A percentile compares a stretch with the other conserved stretches of the same genome.
These are phyloP conservation scores for Cervus canadensis DNA, from an alignment of 2,113 vertebrate species.

Conservation along the genomic window DNA sequence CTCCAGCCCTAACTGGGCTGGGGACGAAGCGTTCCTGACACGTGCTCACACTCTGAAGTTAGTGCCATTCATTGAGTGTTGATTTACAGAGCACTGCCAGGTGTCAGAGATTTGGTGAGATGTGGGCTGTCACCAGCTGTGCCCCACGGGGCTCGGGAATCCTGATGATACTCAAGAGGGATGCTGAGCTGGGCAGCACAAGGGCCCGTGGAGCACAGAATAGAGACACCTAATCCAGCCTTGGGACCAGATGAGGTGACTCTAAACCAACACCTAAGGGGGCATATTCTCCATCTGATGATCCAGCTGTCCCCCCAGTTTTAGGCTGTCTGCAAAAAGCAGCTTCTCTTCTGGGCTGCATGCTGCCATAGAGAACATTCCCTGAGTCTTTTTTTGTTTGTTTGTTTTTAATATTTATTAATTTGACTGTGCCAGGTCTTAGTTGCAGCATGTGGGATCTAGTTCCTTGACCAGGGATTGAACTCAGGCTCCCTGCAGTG, in stretches of 20 bases:
- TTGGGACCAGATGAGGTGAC: not conserved
- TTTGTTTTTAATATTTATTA: not conserved
- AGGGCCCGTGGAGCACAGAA: not conserved
- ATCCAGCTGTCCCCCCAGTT: not conserved
- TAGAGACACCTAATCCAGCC: not conserved
- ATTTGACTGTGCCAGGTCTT: not conserved
- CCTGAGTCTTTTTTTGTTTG: not conserved
- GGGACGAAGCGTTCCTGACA: not conserved
- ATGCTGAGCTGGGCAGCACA: not conserved
- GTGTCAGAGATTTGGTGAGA: not conserved
- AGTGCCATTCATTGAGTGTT: not conserved
- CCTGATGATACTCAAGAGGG: not conserved
- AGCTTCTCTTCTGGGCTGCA: not conserved
- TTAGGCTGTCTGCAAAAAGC: not conserved
- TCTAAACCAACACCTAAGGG: not conserved
- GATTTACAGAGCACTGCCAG: not conserved
- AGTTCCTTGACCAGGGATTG: not conserved
- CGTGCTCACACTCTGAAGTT: no score
- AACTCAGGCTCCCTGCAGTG: not conserved
- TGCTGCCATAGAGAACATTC: not conserved
- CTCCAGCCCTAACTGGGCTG: not conserved
- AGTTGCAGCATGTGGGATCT: not conserved
- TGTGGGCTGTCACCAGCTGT: not conserved
- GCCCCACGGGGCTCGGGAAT: fast-evolving
- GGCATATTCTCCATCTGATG: not conserved